Base-by-base conservation (phyloP, 1,140 invertebrate species). In the Pteromalus puparum region DNA sequence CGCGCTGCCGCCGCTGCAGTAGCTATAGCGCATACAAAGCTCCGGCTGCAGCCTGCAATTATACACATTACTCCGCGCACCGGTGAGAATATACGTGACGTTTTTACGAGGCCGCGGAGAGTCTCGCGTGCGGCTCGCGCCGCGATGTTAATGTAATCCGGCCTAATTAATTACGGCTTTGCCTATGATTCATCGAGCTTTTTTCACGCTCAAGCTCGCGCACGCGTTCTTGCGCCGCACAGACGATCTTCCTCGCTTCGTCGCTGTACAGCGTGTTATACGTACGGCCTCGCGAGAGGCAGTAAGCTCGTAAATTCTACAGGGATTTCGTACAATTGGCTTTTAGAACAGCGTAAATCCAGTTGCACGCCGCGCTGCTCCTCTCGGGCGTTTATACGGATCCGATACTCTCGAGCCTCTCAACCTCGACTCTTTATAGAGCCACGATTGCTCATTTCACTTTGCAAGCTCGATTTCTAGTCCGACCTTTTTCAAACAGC, bases 121-220 rank as follows among this genome's bases (percentile, higher is more conserved):
- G 89, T 90, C 87, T 90, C 90, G 89, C 89, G 89, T 90, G 89
- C 46, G 26, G 34, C 34, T 28, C 1, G 21, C 88, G 85, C 84
- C 86, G 86, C 86, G 86, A 89, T 88, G 88, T 88, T 89, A 91
- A 91, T 89, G 88, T 89, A 88, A 90, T 90, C 89, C 88, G 83
- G 82, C 84, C 87, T 90, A 91, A 91, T 91, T 91, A 91, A 91
- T 91, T 90, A 90, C 87, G 87, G 86, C 87, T 90, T 89, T 74
- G 21, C 89, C 89, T 89, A 91, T 89, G 90, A 91, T 90, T 91
- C 90, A 90, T 88, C 83, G 87, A 72, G 87, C 67, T 75, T 73
- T 83, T 84, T 85, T 86, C 85, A 85, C 70, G 28, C 53, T 53
- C n/a, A 21, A 10, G 61, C 61, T 67, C 77, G 53, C 26, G 7